A percentile compares a stretch with the other conserved stretches of the same genome.
Evolutionary conservation across 2,888 invertebrate genomes (phyloP).

Genomic region (Athalia circularis): DNA sequence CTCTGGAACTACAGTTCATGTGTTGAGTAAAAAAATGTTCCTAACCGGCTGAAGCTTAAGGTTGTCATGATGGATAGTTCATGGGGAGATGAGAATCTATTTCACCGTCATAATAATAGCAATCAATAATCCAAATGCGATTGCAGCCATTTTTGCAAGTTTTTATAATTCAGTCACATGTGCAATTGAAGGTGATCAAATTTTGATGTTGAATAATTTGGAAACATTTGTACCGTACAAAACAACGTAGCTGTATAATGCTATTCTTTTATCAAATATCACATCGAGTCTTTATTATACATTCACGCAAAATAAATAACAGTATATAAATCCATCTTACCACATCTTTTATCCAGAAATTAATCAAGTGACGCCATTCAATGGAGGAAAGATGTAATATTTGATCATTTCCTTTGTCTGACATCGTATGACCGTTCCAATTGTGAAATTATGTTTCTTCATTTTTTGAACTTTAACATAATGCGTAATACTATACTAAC

Average conservation of each 20-base stretch:
- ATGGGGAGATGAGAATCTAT: background rate
- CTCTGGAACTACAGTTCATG: background rate
- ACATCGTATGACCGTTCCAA: background rate
- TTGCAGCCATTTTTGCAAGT: conserved; percentile 5
- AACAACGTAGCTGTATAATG: background rate
- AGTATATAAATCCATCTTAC: conserved; percentile 17
- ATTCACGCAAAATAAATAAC: conserved; percentile 5
- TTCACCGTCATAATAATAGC: background rate
- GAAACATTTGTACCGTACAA: background rate
- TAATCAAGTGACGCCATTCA: conserved; percentile 10
- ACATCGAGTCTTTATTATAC: conserved; percentile 32
- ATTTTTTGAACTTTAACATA: conserved; percentile 4
- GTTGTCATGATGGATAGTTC: background rate
- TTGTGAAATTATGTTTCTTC: conserved; percentile 5
- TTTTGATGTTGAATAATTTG: conserved; percentile 2
- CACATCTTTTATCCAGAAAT: background rate
- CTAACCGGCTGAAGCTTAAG: background rate
- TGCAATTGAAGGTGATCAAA: background rate
- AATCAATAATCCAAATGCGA: conserved; percentile 22
- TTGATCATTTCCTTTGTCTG: conserved; percentile 5
- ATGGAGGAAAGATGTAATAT: conserved; percentile 23
- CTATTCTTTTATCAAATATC: background rate
- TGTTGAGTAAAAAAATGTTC: background rate
- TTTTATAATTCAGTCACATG: conserved; percentile 3
- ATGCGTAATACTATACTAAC: conserved; percentile 10